These are phyloP conservation scores for Falco peregrinus DNA, from an alignment of 2,797 vertebrate genomes.

Conservation along the genomic window DNA sequence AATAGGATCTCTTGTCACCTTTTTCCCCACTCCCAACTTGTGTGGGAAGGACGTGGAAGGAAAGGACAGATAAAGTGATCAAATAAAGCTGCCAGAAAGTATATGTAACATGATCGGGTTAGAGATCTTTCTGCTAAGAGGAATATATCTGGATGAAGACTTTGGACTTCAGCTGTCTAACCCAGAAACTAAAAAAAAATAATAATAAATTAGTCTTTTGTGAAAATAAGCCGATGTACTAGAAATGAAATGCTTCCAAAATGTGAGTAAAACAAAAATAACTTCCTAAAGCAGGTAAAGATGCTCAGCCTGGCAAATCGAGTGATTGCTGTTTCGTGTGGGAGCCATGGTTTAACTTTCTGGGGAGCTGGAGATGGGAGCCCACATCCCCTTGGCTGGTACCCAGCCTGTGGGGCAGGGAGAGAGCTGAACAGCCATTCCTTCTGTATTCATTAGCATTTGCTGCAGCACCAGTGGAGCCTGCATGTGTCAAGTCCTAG, in stretches of 20 bases:
- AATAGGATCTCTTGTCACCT: background rate
- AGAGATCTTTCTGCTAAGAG: background rate
- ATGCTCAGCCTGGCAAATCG: background rate
- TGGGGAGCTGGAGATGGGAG: background rate
- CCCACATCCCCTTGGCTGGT: background rate
- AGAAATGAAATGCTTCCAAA: background rate
- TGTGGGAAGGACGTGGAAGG: background rate
- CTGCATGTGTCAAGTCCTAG: background rate
- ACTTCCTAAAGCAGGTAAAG: background rate
- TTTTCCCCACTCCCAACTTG: background rate
- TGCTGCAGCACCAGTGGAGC: background rate
- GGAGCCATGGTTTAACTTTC: background rate
- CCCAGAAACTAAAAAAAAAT: background rate
- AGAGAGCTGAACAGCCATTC: background rate
- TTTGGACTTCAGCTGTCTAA: background rate
- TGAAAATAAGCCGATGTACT: background rate
- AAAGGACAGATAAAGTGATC: background rate
- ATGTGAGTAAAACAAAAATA: background rate
- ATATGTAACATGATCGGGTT: fast-evolving
- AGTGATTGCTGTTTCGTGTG: fast-evolving
- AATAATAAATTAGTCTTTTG: background rate
- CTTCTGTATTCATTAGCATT: background rate
- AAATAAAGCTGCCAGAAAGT: background rate
- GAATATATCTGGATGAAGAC: background rate
- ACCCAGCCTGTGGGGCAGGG: fast-evolving